Evolutionary conservation across 2,888 invertebrate genomes (phyloP), one percentile per base, ranked within the genome.

Genomic region (Synergus japonicus): DNA sequence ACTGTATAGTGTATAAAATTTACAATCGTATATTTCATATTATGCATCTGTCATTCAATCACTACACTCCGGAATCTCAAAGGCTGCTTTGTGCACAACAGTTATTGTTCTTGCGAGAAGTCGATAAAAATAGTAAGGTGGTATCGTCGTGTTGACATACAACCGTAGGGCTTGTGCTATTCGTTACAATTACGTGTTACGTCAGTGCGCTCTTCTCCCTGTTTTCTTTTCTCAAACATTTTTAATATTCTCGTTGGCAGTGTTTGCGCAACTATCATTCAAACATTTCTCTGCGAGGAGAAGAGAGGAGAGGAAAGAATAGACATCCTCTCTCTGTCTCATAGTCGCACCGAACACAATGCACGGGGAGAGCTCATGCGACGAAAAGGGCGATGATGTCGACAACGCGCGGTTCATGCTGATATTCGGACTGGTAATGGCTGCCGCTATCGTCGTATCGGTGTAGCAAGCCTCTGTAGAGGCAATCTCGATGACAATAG

Each of bases 191-290:
- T 85, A 85, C 12, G 22, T 60, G 22, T 22, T 22, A 3, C 4
- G 12, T 60, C 18, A 22, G 4, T 12, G 18, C 2, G 18, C 2
- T 12, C 22, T 10, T 60, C 80, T 64, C 41, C 77, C 49, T 77
- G 60, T 79, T 76, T 76, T 79, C 69, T 79, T 81, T 82, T 85
- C 79, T 82, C 85, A 85, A 89, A 87, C 89, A 85, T 89, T 91
- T 91, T 91, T 91, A 90, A 91, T 91, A 90, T 90, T 88, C 87
- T 89, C 89, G 80, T 81, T 83, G 88, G 89, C 88, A 86, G 82
- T 90, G 87, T 91, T 90, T 90, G 89, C 87, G 85, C 86, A 86
- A 81, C 87, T 88, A 89, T 91, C 89, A 89, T 89, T 87, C 84
- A 84, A 84, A 85, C 81, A 81, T 82, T 83, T 79, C 82, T 54